Evolutionary conservation across 2,113 vertebrate species (phyloP).

Genomic region (Saguinus imperator): DNA sequence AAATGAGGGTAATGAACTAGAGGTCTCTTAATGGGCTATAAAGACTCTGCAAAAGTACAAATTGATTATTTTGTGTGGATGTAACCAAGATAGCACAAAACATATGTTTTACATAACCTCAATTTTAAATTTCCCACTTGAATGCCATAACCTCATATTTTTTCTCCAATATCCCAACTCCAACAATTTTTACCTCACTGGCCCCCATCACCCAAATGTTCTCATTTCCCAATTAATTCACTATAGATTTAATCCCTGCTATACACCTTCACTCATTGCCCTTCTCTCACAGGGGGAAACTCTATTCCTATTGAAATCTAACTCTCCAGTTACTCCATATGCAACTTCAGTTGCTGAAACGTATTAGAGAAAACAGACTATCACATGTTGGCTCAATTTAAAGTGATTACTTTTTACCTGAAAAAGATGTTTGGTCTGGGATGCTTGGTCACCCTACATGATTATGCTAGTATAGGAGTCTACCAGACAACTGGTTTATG

Average conservation of each 20-base stretch:
- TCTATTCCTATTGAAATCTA: not conserved
- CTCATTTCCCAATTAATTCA: not conserved
- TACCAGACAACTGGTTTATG: not conserved
- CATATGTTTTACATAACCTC: not conserved
- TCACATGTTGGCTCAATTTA: not conserved
- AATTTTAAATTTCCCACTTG: not conserved
- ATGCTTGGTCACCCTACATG: not conserved
- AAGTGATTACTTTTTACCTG: not conserved
- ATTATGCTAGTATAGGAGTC: not conserved
- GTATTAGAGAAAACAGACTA: not conserved
- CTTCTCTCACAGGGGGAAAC: not conserved
- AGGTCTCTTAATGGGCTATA: not conserved
- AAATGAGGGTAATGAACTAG: not conserved
- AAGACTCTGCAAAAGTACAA: not conserved
- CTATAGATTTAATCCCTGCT: not conserved
- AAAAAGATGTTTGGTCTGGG: not conserved
- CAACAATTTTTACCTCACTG: not conserved
- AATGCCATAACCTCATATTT: not conserved
- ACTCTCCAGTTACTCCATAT: not conserved
- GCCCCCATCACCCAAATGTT: not conserved
- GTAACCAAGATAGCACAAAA: not conserved
- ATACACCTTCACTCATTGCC: not conserved
- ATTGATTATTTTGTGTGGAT: not conserved
- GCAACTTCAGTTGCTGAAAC: not conserved
- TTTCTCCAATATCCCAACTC: not conserved